A percentile compares a stretch with the other conserved stretches of the same genome.
Conservation (phyloP, 2,113 vertebrate genomes). For the Merops nubicus region DNA sequence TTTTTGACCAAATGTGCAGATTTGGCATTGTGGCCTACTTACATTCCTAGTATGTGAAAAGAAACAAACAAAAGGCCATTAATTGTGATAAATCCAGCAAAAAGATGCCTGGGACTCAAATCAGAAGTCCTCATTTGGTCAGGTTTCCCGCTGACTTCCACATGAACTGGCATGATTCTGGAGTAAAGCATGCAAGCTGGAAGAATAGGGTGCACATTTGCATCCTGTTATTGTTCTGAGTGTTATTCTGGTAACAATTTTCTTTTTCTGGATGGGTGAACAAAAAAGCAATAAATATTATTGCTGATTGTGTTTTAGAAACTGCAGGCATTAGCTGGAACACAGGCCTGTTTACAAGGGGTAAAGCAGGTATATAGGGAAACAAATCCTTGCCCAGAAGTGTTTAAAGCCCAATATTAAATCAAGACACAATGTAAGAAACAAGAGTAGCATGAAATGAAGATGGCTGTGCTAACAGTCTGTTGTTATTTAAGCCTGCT, state of each 20-base stretch:
- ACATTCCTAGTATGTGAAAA: neutral
- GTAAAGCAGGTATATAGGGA: neutral
- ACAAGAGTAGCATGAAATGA: neutral
- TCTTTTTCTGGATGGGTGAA: slow-evolving; percentile 19
- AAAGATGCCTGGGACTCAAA: neutral
- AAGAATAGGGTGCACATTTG: neutral
- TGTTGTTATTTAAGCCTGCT: neutral
- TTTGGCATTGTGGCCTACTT: neutral
- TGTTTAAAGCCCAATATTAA: slow-evolving; percentile 22
- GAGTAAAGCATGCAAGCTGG: neutral
- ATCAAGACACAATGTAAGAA: neutral
- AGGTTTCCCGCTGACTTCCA: neutral
- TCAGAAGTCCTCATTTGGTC: slow-evolving; percentile 20
- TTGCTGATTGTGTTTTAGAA: slow-evolving; percentile 1
- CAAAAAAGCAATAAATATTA: slow-evolving; percentile 3
- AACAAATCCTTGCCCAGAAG: slow-evolving; percentile 1
- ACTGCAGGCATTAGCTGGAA: neutral
- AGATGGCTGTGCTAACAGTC: neutral
- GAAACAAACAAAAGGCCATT: neutral
- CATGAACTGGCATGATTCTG: neutral
- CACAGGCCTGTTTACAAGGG: neutral
- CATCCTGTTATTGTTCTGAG: slow-evolving; percentile 11
- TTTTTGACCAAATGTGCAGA: neutral
- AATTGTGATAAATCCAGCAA: neutral
- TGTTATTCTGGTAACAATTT: neutral